These are phyloP conservation scores for Carpatolechia fugitivella DNA, from an alignment of 2,888 invertebrate species.

Conservation along the genomic window DNA sequence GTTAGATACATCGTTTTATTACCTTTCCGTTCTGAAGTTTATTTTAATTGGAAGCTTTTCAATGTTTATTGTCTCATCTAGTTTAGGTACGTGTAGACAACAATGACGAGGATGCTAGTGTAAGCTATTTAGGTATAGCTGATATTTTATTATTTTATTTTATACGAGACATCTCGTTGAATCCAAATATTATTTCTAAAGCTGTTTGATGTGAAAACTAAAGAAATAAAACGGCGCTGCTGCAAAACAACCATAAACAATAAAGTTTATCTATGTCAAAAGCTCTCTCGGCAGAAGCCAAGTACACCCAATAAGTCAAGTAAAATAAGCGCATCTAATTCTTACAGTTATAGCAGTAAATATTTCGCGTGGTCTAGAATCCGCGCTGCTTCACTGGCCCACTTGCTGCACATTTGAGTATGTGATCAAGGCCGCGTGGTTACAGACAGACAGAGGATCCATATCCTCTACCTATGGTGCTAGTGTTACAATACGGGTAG, in stretches of 20 bases:
- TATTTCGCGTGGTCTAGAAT: conserved; percentile 8
- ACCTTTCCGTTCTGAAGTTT: background rate
- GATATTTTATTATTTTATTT: no score
- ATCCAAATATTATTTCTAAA: no score
- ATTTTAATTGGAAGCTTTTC: conserved; percentile 1
- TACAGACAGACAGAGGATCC: background rate
- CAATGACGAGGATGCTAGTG: no score
- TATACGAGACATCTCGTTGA: no score
- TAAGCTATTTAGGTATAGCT: no score
- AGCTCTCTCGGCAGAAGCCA: background rate
- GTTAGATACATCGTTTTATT: background rate
- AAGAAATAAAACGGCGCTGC: no score
- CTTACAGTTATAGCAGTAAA: conserved; percentile 9
- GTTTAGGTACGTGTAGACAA: no score
- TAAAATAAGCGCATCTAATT: background rate
- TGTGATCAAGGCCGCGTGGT: background rate
- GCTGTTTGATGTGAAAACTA: no score
- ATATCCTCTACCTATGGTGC: no score
- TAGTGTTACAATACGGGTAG: no score
- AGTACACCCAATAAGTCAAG: background rate
- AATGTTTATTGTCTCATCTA: no score
- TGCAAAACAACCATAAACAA: no score
- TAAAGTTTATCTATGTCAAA: background rate
- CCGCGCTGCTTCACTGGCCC: background rate
- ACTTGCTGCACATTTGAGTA: background rate